Conservation (phyloP, 2,888 invertebrate genomes). For the Linnaemya vulpina region DNA sequence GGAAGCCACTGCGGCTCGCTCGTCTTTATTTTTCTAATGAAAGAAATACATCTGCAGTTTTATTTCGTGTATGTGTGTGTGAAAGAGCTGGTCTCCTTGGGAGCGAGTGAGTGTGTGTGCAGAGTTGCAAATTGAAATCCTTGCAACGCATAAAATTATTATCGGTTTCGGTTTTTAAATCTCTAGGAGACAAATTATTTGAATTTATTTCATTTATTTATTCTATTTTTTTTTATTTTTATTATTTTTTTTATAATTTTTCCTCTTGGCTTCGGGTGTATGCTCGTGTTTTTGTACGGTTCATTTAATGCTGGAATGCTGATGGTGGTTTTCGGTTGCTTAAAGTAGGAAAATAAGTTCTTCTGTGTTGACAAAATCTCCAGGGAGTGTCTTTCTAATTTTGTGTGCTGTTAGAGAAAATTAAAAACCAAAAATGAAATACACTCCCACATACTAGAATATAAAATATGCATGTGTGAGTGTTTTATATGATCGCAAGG, state of each 20-base stretch:
- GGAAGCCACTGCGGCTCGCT: neutral
- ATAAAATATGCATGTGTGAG: slow-evolving; percentile 23
- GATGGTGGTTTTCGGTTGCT: slow-evolving; percentile 42
- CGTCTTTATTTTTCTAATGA: neutral
- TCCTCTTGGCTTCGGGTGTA: no score
- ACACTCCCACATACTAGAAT: neutral
- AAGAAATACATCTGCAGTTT: neutral
- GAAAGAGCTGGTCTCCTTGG: neutral
- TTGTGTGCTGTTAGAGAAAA: slow-evolving; percentile 45
- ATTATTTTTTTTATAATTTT: slow-evolving; percentile 31
- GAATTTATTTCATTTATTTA: slow-evolving; percentile 53
- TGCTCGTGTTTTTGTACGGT: slow-evolving; percentile 37
- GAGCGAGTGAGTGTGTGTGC: neutral
- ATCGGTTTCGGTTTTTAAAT: slow-evolving; percentile 62
- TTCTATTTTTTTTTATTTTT: no score
- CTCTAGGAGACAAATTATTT: slow-evolving; percentile 63
- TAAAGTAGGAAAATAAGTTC: slow-evolving; percentile 5
- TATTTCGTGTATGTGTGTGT: neutral
- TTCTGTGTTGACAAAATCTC: slow-evolving; percentile 47
- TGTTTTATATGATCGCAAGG: slow-evolving; percentile 32
- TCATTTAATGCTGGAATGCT: slow-evolving; percentile 64
- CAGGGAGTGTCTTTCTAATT: slow-evolving; percentile 24
- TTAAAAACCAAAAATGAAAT: slow-evolving; percentile 50
- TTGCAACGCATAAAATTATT: slow-evolving; percentile 58
- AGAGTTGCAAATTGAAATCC: slow-evolving; percentile 41